phyloP scores from a whole-genome alignment of 2,797 vertebrate species.

The Neostethus bicornis region DNA sequence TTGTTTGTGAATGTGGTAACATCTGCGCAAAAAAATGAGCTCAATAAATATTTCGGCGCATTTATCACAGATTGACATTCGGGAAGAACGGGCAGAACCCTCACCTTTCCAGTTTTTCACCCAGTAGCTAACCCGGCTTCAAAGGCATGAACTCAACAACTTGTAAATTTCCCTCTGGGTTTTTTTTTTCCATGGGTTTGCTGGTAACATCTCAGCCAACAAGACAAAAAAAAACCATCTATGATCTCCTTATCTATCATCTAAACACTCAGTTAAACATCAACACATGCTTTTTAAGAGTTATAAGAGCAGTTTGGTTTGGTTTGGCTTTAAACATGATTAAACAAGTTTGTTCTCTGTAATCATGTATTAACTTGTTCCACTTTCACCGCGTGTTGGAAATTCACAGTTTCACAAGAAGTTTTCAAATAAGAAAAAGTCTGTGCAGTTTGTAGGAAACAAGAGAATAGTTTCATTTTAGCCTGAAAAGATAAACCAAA shows the following conservation, averaged over 20 bases:
- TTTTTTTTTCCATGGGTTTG: slow-evolving; percentile 16
- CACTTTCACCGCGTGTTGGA: not conserved
- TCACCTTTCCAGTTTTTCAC: not conserved
- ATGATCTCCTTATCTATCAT: not conserved
- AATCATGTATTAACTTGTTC: not conserved
- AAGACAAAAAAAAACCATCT: not conserved
- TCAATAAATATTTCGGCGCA: slow-evolving; percentile 7
- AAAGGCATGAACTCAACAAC: slow-evolving; percentile 23
- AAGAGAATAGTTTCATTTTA: slow-evolving; percentile 15
- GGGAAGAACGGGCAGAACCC: slow-evolving; percentile 35
- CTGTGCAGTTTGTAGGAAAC: slow-evolving; percentile 12
- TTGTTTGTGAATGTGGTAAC: too few relatives aligned
- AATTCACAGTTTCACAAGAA: not conserved
- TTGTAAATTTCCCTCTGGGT: slow-evolving; percentile 9
- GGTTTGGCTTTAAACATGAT: not conserved
- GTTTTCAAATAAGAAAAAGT: slow-evolving; percentile 6
- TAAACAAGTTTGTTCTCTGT: not conserved
- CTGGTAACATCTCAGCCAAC: slow-evolving; percentile 6
- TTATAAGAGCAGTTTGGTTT: not conserved
- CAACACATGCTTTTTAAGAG: not conserved
- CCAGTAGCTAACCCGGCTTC: slow-evolving; percentile 17
- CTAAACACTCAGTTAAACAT: not conserved
- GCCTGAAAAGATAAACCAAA: slow-evolving; percentile 1
- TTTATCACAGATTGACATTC: slow-evolving; percentile 33
- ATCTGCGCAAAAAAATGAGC: slow-evolving; percentile 9